Base-by-base conservation (phyloP, 2,113 vertebrate genomes). In the Lagopus muta region DNA sequence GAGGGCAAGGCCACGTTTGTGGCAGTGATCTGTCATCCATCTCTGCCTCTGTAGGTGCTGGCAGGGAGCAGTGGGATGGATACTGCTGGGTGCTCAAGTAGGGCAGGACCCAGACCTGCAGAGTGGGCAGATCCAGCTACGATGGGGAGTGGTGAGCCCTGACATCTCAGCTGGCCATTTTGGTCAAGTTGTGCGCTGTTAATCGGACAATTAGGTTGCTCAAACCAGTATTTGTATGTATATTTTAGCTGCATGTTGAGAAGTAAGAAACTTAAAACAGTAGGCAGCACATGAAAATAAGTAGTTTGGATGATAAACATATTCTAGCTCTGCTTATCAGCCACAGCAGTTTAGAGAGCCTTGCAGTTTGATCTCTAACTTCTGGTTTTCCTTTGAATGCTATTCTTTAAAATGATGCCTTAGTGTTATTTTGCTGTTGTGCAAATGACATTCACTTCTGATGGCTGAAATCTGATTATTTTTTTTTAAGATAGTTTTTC, bases 81-180 rank as follows among this genome's bases (percentile, higher is more conserved):
- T 9, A 10, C 14, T 10, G 14, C 52, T 1, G 11, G 25, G 14
- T 11, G 4, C 2, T 3, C 69, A 36, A 20, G 11, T 4, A 36
- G 57, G 60, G 40, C 28, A 71, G 70, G 74, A 73, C 55, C 4
- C 0, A 0, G 8, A 18, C 34, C 17, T 2, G 10, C 40, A 32
- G 36, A 70, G 4, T 4, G 4, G 43, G 21, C 9, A 19, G 65
- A 24, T 45, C 34, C 5, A 1, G 30, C n/a, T 19, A 6, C 25
- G 15, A 13, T 12, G 10, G 10, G 13, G 80, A 21, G 20, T 0
- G 32, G 8, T n/a, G 15, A 55, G 72, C 47, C 0, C 0, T 13
- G 6, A 10, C 28, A 1, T 8, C 47, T 42, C 2, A 78, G 20
- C 40, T 1, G 6, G 17, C 28, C 0, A 1, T 25, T 43, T 78